Conservation (phyloP, 2,797 vertebrate genomes). For the Telmatherina bonti region DNA sequence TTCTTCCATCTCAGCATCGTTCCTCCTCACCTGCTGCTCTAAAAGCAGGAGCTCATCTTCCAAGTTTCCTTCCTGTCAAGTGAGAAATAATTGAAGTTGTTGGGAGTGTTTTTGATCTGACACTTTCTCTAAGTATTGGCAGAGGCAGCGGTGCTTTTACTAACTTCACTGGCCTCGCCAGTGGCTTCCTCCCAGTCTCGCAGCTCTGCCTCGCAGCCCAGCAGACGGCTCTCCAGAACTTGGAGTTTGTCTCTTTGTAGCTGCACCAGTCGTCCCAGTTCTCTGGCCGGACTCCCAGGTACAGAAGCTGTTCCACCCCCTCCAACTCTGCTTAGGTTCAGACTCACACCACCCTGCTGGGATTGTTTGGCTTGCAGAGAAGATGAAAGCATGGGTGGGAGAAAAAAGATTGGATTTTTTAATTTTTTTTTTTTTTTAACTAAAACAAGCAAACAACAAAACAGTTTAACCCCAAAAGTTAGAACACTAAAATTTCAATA, state of each 20-base stretch:
- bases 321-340: constrained; percentile 77
- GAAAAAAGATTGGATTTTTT: constrained; percentile 5
- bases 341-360: constrained; percentile 80
- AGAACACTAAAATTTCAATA: not conserved
- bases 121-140: constrained; percentile 1
- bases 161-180: constrained; percentile 59
- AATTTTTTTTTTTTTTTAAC: not conserved
- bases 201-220: constrained; percentile 89
- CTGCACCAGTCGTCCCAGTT: constrained; percentile 89
- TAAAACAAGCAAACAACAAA: not conserved
- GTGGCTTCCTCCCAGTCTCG: constrained; percentile 87
- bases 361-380: constrained; percentile 78
- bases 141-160: constrained; percentile 40
- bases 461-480: not conserved
- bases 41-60: constrained; percentile 91
- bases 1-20: constrained; percentile 92
- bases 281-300: constrained; percentile 79
- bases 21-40: constrained; percentile 93
- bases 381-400: not conserved
- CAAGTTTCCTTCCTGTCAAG: constrained; percentile 66
- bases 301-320: constrained; percentile 58
- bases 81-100: not conserved
- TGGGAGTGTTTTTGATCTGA: constrained; percentile 11
- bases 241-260: constrained; percentile 93
- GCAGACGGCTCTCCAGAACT: constrained; percentile 88